These are phyloP conservation scores for Spisula subtruncata DNA, from an alignment of 2,888 invertebrate species.

Conservation along the genomic window DNA sequence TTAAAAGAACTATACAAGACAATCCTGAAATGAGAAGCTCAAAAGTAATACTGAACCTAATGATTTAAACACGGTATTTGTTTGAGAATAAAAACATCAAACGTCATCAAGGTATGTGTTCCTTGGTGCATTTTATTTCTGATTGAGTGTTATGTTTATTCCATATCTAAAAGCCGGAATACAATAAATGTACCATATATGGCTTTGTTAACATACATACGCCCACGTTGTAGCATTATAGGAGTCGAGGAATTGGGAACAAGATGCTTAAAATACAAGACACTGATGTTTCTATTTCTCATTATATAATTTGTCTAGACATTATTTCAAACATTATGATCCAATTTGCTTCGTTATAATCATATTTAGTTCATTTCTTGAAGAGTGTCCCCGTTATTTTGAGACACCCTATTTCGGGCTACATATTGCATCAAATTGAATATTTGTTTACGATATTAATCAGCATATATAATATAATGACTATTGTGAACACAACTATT, in stretches of 20 bases:
- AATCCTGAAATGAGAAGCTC: no score
- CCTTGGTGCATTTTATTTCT: not conserved
- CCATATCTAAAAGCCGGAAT: not conserved
- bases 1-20: no score
- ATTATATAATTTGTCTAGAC: conserved; percentile 3
- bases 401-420: no score
- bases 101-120: not conserved
- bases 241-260: not conserved
- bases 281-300: not conserved
- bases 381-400: no score
- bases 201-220: not conserved
- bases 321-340: not conserved
- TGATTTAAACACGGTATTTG: not conserved
- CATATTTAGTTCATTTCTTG: no score
- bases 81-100: not conserved
- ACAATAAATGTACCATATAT: not conserved
- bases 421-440: no score
- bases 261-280: not conserved
- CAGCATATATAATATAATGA: no score
- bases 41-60: not conserved
- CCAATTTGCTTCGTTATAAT: no score
- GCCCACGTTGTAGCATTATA: not conserved
- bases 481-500: no score
- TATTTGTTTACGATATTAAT: no score
- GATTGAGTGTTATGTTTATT: not conserved